Conservation (phyloP, 2,888 invertebrate genomes). For the Ochropleura leucogaster region DNA sequence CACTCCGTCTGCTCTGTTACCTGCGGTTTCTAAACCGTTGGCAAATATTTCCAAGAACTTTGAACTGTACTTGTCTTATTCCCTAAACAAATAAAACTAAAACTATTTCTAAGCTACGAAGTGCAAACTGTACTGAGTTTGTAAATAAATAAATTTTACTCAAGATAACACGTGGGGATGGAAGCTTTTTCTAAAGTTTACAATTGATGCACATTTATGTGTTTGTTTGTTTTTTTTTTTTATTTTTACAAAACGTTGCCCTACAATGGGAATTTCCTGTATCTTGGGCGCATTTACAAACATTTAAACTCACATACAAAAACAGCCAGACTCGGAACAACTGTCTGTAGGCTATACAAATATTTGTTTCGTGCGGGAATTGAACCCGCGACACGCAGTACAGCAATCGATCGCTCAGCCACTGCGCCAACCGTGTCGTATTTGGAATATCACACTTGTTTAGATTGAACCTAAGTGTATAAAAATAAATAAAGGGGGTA, state of each 20-base stretch:
- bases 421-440: too few relatives aligned
- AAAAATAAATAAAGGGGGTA: too few relatives aligned
- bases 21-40: slow-evolving; percentile 29
- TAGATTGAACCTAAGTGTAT: neutral
- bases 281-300: too few relatives aligned
- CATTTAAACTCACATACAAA: too few relatives aligned
- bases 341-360: too few relatives aligned
- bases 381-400: too few relatives aligned
- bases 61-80: slow-evolving; percentile 27
- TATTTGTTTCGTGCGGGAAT: too few relatives aligned
- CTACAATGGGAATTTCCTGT: too few relatives aligned
- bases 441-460: neutral
- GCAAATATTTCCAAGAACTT: slow-evolving; percentile 36
- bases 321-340: too few relatives aligned
- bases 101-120: slow-evolving; percentile 36
- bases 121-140: slow-evolving; percentile 44
- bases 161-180: slow-evolving; percentile 20
- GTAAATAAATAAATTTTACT: slow-evolving; percentile 44
- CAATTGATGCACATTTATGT: slow-evolving; percentile 11
- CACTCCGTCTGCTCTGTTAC: slow-evolving; percentile 6
- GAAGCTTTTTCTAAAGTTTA: slow-evolving; percentile 23
- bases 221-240: neutral
- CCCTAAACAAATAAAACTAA: slow-evolving; percentile 51
- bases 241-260: too few relatives aligned
- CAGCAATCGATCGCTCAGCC: too few relatives aligned